phyloP scores from a whole-genome alignment of 92 coral and sea anemone genomes.

The Paragorgia papillata region DNA sequence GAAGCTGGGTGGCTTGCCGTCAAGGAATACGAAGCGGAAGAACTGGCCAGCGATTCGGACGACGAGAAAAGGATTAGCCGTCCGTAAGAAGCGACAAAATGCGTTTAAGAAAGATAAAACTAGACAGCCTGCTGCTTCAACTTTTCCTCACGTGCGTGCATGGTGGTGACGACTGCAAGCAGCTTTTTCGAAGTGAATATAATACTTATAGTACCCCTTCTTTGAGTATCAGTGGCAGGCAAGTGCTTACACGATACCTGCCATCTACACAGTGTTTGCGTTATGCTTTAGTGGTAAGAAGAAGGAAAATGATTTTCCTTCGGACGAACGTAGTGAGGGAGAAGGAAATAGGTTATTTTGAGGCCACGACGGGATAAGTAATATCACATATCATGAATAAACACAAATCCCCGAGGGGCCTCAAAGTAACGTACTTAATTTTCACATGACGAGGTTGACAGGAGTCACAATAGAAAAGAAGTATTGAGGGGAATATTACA shows the following conservation, averaged over 20 bases:
- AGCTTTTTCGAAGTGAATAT: slow-evolving; percentile 46
- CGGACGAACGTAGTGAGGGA: slow-evolving; percentile 10
- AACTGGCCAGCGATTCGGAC: slow-evolving; percentile 37
- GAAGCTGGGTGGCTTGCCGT: slow-evolving; percentile 52
- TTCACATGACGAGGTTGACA: too few relatives aligned
- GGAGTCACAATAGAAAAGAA: too few relatives aligned
- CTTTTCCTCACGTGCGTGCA: slow-evolving; percentile 5
- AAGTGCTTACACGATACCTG: slow-evolving; percentile 53
- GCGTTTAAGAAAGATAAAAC: not conserved
- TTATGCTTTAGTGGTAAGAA: slow-evolving; percentile 17
- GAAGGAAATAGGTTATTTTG: too few relatives aligned
- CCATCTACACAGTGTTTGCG: slow-evolving; percentile 20
- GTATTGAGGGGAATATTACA: too few relatives aligned
- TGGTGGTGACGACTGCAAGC: slow-evolving; percentile 20
- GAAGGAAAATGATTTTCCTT: slow-evolving; percentile 46
- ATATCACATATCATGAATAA: too few relatives aligned
- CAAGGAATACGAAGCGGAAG: too few relatives aligned
- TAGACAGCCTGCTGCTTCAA: not conserved
- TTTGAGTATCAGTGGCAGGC: slow-evolving; percentile 52
- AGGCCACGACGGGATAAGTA: too few relatives aligned
- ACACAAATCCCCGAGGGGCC: too few relatives aligned
- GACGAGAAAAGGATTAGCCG: slow-evolving; percentile 45
- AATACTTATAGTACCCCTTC: slow-evolving; percentile 45
- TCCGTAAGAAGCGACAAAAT: slow-evolving; percentile 18
- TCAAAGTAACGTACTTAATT: too few relatives aligned